phyloP scores from a whole-genome alignment of 1,140 invertebrate genomes.

The Lucilia cuprina region DNA sequence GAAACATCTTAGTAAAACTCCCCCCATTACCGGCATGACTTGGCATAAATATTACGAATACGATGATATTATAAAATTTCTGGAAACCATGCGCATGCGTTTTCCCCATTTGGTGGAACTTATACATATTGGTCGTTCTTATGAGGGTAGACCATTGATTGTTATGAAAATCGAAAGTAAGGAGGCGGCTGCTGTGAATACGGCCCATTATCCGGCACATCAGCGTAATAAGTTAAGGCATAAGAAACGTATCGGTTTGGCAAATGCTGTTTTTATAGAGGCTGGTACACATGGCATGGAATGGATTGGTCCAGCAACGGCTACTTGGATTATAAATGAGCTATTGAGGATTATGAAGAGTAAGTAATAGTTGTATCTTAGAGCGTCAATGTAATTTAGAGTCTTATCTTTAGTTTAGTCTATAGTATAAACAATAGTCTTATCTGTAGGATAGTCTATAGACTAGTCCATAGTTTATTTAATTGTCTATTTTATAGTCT shows the following conservation, averaged over 20 bases:
- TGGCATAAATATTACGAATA: slow-evolving; percentile 76
- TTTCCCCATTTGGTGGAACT: slow-evolving; percentile 72
- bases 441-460: too few relatives aligned
- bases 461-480: too few relatives aligned
- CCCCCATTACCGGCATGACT: slow-evolving; percentile 64
- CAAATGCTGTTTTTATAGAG: slow-evolving; percentile 70
- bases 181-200: slow-evolving; percentile 41
- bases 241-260: slow-evolving; percentile 57
- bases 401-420: too few relatives aligned
- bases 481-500: too few relatives aligned
- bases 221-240: slow-evolving; percentile 51
- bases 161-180: slow-evolving; percentile 58
- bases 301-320: slow-evolving; percentile 84
- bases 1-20: slow-evolving; percentile 36
- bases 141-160: slow-evolving; percentile 74
- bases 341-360: slow-evolving; percentile 73
- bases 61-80: slow-evolving; percentile 71
- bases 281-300: slow-evolving; percentile 81
- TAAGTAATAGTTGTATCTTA: slow-evolving; percentile 43
- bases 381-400: too few relatives aligned
- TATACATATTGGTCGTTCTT: slow-evolving; percentile 74
- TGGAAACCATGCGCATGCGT: slow-evolving; percentile 72
- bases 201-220: slow-evolving; percentile 11
- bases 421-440: too few relatives aligned
- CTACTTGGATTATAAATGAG: slow-evolving; percentile 79